Base-by-base conservation (phyloP, 2,113 vertebrate genomes). In the Oplegnathus fasciatus region DNA sequence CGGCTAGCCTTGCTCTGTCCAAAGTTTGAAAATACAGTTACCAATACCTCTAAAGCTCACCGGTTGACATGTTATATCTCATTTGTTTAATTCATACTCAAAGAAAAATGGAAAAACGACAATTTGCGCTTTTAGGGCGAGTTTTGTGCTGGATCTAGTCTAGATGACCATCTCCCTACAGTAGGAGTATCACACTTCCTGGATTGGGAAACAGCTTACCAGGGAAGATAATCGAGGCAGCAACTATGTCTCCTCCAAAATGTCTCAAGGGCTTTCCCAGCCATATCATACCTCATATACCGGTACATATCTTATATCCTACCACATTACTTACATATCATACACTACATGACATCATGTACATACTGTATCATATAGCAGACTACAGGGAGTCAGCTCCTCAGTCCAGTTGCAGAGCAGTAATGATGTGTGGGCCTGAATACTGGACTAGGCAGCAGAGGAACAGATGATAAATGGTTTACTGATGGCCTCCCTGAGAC, bases 391-490 rank as follows among this genome's bases (percentile, higher is more conserved):
- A 66, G 5, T 62, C 17, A 15, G 22, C 61, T 61, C 52, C 30
- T 68, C 30, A 7, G n/a, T 75, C 26, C 9, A 48, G 66, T 22
- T 78, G 60, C 66, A 57, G 22, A 74, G 42, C 48, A 22, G 42
- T 55, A 60, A 58, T 82, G 75, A 84, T 62, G 64, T 5, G 24
- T 70, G 24, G 67, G 50, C 34, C 58, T 72, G 28, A 65, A 37
- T 22, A 82, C 61, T 54, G 61, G 20, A 70, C 11, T 18, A 18
- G 44, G 34, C 83, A 55, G 70, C 34, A 62, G 74, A 62, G 60
- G 37, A 68, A 52, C 18, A 24, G 37, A 80, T 88, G 77, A 92
- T 81, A 26, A 81, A 83, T 79, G 42, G 8, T 17, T 79, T 48
- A 48, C 70, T 64, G 48, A 61, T 58, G 78, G 58, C 64, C 76